phyloP scores from a whole-genome alignment of 1,140 invertebrate species.

The Cotesia glomerata region DNA sequence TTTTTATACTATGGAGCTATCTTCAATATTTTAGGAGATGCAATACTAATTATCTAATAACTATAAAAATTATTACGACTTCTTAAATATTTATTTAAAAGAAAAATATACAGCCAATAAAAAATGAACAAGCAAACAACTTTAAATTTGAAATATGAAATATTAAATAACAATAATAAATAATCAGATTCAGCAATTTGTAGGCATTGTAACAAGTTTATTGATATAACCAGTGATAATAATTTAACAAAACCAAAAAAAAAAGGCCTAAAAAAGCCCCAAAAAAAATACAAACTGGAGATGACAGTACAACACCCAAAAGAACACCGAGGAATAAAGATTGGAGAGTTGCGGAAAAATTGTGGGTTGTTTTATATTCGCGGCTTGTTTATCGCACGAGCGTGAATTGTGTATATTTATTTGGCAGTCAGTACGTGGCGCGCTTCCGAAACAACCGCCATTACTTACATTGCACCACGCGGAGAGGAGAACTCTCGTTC shows the following conservation, averaged over 20 bases:
- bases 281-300: background rate
- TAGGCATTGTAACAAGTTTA: background rate
- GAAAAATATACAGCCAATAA: too few species aligned
- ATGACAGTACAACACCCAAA: constrained; percentile 14
- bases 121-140: background rate
- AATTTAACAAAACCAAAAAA: background rate
- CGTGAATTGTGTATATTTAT: constrained; percentile 41
- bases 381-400: constrained; percentile 39
- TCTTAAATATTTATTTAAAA: too few species aligned
- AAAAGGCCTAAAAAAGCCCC: too few species aligned
- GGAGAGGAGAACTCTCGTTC: constrained; percentile 1
- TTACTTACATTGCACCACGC: constrained; percentile 35
- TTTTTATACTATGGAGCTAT: too few species aligned
- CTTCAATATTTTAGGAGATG: too few species aligned
- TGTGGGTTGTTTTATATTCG: constrained; percentile 34
- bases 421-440: constrained; percentile 36
- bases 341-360: constrained; percentile 33
- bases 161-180: background rate
- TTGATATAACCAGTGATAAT: background rate
- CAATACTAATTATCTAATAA: too few species aligned
- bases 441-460: constrained; percentile 39
- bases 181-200: background rate
- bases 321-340: constrained; percentile 18
- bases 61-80: too few species aligned
- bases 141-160: background rate